Percentiles rank a stretch among this genome's conserved stretches.
Conservation (phyloP, 2,797 vertebrate genomes). For the Platyrinchus mystaceus region DNA sequence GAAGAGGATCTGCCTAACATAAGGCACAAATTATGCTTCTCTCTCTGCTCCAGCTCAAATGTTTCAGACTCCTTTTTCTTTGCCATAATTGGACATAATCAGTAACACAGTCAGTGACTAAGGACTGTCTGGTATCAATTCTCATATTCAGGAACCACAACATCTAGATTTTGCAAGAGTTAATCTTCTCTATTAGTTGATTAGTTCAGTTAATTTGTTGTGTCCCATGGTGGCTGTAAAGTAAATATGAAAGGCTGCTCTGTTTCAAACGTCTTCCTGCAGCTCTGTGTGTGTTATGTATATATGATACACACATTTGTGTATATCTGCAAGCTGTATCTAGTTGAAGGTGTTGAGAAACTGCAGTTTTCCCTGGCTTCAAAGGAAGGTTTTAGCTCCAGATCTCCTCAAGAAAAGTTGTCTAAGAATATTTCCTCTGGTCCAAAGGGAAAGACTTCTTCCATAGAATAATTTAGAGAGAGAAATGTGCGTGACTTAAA, state of each 20-base stretch:
- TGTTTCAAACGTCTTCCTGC: conserved; percentile 12
- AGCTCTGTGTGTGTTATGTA: neutral
- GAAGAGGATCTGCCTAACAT: conserved; percentile 4
- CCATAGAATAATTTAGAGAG: neutral
- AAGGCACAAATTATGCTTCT: neutral
- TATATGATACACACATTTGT: neutral
- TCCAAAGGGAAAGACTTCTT: neutral
- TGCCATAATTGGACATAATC: conserved; percentile 60
- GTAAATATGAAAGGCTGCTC: conserved; percentile 20
- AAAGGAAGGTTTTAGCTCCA: neutral
- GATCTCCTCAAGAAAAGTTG: neutral
- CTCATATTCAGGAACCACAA: neutral
- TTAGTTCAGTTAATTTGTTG: conserved; percentile 60
- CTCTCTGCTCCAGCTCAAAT: conserved; percentile 3
- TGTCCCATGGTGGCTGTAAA: conserved; percentile 48
- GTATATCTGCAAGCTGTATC: neutral
- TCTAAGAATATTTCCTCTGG: neutral
- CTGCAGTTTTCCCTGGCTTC: neutral
- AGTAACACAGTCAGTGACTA: conserved; percentile 19
- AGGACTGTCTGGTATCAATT: conserved; percentile 59
- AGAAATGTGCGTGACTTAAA: neutral
- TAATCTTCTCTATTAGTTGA: conserved; percentile 57
- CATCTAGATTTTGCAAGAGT: conserved; percentile 13
- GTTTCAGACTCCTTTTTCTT: conserved; percentile 19
- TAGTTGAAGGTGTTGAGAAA: neutral